Percentiles rank a stretch among this genome's conserved stretches.
phyloP scores from a whole-genome alignment of 2,888 invertebrate species.

The Nephrotoma guestfalica region DNA sequence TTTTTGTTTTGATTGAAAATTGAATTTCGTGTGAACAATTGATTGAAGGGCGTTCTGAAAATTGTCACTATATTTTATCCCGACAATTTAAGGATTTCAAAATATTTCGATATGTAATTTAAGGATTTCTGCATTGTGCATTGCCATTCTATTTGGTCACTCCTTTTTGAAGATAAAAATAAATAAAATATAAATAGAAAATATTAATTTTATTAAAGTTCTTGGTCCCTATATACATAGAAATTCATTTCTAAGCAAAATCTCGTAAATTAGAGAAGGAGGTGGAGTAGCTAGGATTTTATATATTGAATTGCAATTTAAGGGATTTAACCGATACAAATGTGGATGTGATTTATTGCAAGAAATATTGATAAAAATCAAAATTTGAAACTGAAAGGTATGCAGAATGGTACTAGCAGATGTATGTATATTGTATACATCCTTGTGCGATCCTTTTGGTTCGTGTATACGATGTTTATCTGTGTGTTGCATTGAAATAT shows the following conservation, averaged over 20 bases:
- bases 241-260: neutral
- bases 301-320: neutral
- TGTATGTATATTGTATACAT: neutral
- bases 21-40: neutral
- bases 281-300: neutral
- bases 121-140: neutral
- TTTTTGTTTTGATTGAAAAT: neutral
- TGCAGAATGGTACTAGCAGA: neutral
- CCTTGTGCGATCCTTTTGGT: neutral
- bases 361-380: neutral
- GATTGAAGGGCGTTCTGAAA: neutral
- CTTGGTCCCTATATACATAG: neutral
- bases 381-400: neutral
- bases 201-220: neutral
- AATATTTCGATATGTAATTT: neutral
- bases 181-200: neutral
- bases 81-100: neutral
- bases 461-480: neutral
- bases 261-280: neutral
- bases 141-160: neutral
- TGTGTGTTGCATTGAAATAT: neutral
- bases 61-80: neutral
- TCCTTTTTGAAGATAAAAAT: neutral
- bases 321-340: neutral
- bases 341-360: neutral